A percentile compares a stretch with the other conserved stretches of the same genome.
Conservation (phyloP, 2,113 vertebrate species). For the Ivindomyrus marchei region DNA sequence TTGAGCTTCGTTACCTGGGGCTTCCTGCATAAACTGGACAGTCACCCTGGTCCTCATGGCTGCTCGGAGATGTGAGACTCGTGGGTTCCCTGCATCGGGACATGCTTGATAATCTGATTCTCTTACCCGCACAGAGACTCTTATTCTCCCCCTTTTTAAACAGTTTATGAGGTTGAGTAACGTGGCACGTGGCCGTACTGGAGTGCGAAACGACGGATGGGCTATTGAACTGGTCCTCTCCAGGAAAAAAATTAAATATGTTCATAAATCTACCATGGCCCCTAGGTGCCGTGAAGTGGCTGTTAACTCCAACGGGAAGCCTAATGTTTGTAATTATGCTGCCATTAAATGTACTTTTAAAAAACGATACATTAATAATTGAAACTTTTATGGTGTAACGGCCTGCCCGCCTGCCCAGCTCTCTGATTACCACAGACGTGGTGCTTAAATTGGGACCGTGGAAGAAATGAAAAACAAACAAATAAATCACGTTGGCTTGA, state of each 20-base stretch:
- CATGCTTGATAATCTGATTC: neutral
- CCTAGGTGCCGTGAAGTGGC: neutral
- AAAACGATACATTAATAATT: neutral
- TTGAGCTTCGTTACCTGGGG: neutral
- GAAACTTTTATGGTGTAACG: neutral
- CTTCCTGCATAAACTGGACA: neutral
- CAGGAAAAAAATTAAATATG: neutral
- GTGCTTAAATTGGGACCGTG: neutral
- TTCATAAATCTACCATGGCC: neutral
- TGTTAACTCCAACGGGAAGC: neutral
- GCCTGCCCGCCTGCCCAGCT: neutral
- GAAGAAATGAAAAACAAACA: neutral
- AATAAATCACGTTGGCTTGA: constrained; percentile 1
- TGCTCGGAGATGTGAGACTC: neutral
- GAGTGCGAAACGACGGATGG: neutral
- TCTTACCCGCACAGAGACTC: neutral
- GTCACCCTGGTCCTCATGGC: neutral
- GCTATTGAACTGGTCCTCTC: neutral
- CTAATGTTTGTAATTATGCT: neutral
- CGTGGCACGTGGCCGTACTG: neutral
- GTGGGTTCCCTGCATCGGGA: neutral
- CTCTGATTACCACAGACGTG: neutral
- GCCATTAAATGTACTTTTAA: constrained; percentile 1
- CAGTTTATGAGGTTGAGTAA: neutral
- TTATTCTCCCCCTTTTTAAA: neutral